A percentile compares a stretch with the other conserved stretches of the same genome.
Evolutionary conservation across 2,797 vertebrate genomes (phyloP).

Genomic region (Lacerta viridis): DNA sequence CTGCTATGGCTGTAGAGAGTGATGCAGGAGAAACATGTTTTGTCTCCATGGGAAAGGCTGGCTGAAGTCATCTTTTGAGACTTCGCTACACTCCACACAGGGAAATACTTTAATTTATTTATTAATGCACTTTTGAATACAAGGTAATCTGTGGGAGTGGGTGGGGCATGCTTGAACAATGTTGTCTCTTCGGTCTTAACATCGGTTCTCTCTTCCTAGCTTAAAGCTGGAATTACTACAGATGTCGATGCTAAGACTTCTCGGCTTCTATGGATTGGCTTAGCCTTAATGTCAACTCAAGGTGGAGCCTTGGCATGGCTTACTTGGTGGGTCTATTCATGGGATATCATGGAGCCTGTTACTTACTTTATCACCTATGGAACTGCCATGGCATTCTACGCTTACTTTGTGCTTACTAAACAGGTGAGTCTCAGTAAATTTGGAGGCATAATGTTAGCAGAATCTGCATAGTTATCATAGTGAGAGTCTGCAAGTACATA

Average conservation of each 20-base stretch:
- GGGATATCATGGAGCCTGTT: slow-evolving; percentile 98
- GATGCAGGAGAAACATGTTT: too few relatives aligned
- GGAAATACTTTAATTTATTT: not conserved
- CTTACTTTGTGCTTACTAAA: slow-evolving; percentile 92
- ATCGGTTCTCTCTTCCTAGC: slow-evolving; percentile 75
- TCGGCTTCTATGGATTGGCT: slow-evolving; percentile 86
- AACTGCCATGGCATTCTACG: slow-evolving; percentile 91
- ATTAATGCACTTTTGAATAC: not conserved
- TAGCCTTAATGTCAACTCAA: slow-evolving; percentile 91
- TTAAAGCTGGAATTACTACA: slow-evolving; percentile 83
- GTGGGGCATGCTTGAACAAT: not conserved
- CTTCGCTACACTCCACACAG: not conserved
- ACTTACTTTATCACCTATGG: slow-evolving; percentile 94
- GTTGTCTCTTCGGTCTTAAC: not conserved
- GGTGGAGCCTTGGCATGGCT: slow-evolving; percentile 94
- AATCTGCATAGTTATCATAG: not conserved
- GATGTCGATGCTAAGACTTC: slow-evolving; percentile 82
- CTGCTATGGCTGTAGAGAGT: too few relatives aligned
- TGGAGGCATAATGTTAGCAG: not conserved
- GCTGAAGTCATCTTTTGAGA: not conserved
- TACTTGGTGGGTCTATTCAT: slow-evolving; percentile 98
- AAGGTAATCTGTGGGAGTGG: not conserved
- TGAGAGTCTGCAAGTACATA: not conserved
- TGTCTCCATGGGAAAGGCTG: not conserved
- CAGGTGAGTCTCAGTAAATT: slow-evolving; percentile 80